A percentile compares a stretch with the other conserved stretches of the same genome.
Conservation (phyloP, 2,113 vertebrate genomes). For the Pagrus major region DNA sequence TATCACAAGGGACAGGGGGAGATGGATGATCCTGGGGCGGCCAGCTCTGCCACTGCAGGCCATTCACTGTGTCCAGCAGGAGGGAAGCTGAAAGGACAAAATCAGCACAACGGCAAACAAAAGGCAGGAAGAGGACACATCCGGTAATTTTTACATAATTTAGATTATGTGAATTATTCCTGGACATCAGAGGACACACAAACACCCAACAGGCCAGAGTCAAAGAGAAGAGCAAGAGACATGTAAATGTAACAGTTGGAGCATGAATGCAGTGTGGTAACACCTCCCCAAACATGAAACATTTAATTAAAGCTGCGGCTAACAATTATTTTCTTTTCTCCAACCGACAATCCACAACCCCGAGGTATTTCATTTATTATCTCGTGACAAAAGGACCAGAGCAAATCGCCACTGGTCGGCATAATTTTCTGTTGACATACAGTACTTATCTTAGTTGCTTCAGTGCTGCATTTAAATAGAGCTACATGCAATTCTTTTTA, state of each 20-base stretch:
- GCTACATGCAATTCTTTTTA: neutral
- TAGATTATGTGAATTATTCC: conserved; percentile 42
- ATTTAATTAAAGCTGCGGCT: neutral
- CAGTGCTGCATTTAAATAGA: neutral
- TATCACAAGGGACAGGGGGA: conserved; percentile 38
- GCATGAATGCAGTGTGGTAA: neutral
- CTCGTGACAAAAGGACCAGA: neutral
- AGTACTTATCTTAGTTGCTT: conserved; percentile 6
- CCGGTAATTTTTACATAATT: conserved; percentile 48
- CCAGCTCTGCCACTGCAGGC: conserved; percentile 47
- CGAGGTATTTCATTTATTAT: neutral
- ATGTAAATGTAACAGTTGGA: conserved; percentile 4
- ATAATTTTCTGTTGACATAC: neutral
- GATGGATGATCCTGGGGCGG: conserved; percentile 44
- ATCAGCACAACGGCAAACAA: conserved; percentile 50
- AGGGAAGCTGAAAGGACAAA: conserved; percentile 45
- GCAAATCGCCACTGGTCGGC: neutral
- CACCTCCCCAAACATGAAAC: neutral
- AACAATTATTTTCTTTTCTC: neutral
- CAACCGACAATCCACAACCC: neutral
- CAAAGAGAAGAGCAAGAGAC: conserved; percentile 22
- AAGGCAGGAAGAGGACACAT: conserved; percentile 23
- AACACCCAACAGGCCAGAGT: conserved; percentile 3
- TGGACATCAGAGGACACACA: conserved; percentile 33
- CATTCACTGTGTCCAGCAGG: conserved; percentile 48